Percentiles rank a stretch among this genome's conserved stretches.
These are phyloP conservation scores for Odobenus rosmarus DNA, from an alignment of 2,113 vertebrate species.

Conservation along the genomic window DNA sequence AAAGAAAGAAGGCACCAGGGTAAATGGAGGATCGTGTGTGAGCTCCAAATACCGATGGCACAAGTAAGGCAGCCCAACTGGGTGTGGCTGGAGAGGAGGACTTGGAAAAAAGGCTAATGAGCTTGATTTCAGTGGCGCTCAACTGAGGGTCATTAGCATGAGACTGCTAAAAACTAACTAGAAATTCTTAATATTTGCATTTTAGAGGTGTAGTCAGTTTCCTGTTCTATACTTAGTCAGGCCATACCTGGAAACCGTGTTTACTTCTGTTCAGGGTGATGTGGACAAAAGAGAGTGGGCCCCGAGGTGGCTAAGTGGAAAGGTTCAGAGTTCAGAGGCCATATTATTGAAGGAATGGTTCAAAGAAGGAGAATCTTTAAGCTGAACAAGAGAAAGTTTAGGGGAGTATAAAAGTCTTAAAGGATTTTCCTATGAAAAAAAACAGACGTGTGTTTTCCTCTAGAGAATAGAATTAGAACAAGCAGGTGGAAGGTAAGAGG, in stretches of 20 bases:
- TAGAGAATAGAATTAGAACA: not conserved
- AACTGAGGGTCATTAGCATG: not conserved
- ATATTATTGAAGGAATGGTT: not conserved
- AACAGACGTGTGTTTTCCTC: not conserved
- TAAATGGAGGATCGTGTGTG: not conserved
- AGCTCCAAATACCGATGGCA: not conserved
- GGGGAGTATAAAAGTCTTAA: not conserved
- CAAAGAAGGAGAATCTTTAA: not conserved
- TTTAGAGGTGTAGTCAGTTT: not conserved
- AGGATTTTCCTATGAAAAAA: not conserved
- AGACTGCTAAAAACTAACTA: not conserved
- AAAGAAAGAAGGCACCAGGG: not conserved
- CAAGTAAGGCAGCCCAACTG: not conserved
- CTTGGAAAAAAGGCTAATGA: not conserved
- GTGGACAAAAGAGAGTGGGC: not conserved
- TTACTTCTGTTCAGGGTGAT: not conserved
- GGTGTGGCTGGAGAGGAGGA: not conserved
- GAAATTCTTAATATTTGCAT: not conserved
- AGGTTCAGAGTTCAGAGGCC: not conserved
- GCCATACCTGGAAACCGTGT: not conserved
- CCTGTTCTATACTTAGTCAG: not conserved
- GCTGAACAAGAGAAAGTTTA: not conserved
- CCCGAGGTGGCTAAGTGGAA: not conserved
- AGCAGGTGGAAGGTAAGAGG: not conserved
- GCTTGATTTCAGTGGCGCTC: not conserved